Base-by-base conservation (phyloP, 1,140 invertebrate species). In the Drosophila seguyi region DNA sequence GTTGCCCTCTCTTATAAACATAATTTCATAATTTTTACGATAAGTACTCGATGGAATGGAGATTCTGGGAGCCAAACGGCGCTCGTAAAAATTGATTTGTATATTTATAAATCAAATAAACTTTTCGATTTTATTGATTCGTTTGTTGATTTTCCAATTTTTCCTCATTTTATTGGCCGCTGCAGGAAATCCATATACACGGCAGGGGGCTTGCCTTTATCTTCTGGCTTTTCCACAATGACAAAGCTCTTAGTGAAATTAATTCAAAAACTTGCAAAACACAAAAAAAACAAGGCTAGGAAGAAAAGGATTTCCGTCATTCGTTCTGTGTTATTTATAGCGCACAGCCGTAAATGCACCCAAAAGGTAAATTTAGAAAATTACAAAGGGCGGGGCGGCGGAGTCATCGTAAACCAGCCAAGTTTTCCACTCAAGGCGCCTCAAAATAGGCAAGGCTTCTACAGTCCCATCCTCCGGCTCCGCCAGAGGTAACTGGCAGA, bases 51-150 rank as follows among this genome's bases (percentile, higher is more conserved):
- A 5, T 48, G 56, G 45, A 63, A 42, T 66, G 74, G 66, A 53
- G 53, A 59, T 78, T 74, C 63, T 56, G 41, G 62, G 39, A 60
- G 63, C 22, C 45, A 36, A 29, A 27, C n/a, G 27, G n/a, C 52
- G 68, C 60, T 66, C 72, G 71, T 84, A 72, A 84, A 88, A 88
- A 72, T 63, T 84, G 76, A 90, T 87, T 87, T 88, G 85, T 88
- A 84, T 88, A 84, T 88, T 88, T 88, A 84, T 90, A 67, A 68
- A 66, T 79, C 56, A 60, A 84, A 90, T 88, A 88, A 88, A 88
- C 77, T 84, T 88, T 77, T 73, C 60, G 57, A 77, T 80, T 88
- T 88, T 88, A 88, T 88, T 88, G 76, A 78, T 90, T 88, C 86
- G 83, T 74, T 88, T 88, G 83, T 88, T 88, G 86, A 79, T 74